Conservation (phyloP, 2,797 vertebrate species). For the Ctenochaetus hawaiiensis region DNA sequence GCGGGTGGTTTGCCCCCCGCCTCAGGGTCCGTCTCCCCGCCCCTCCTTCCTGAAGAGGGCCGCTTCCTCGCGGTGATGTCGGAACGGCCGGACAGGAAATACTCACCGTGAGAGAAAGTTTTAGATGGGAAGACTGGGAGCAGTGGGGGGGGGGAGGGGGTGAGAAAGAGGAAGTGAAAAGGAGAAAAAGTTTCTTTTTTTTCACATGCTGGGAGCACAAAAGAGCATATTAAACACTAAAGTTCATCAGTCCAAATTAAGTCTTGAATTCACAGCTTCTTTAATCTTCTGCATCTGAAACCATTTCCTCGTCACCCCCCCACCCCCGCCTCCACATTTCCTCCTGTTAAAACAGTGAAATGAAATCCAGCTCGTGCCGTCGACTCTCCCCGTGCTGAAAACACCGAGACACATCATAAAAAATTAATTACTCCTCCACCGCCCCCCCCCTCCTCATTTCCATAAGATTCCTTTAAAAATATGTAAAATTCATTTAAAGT, state of each 20-base stretch:
- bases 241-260: slow-evolving; percentile 99
- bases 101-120: slow-evolving; percentile 86
- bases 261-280: slow-evolving; percentile 93
- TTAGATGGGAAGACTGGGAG: slow-evolving; percentile 86
- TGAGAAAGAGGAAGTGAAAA: slow-evolving; percentile 40
- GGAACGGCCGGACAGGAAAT: slow-evolving; percentile 81
- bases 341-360: slow-evolving; percentile 93
- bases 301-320: slow-evolving; percentile 62
- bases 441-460: slow-evolving; percentile 91
- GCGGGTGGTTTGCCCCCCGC: slow-evolving; percentile 66
- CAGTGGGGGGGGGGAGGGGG: slow-evolving; percentile 86
- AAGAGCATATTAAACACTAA: slow-evolving; percentile 97
- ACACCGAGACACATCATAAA: slow-evolving; percentile 98
- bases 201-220: slow-evolving; percentile 91
- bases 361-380: slow-evolving; percentile 92
- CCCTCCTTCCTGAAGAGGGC: slow-evolving; percentile 46
- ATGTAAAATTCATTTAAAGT: slow-evolving; percentile 99
- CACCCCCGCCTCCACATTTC: slow-evolving; percentile 81
- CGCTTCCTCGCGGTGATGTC: slow-evolving; percentile 50
- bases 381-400: slow-evolving; percentile 89
- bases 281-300: slow-evolving; percentile 97
- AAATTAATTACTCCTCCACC: slow-evolving; percentile 95
- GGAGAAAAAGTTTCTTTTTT: slow-evolving; percentile 74
- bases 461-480: slow-evolving; percentile 98
- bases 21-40: slow-evolving; percentile 49